These are phyloP conservation scores for Mactra quadrangularis DNA, from an alignment of 1,140 invertebrate genomes.

Conservation along the genomic window DNA sequence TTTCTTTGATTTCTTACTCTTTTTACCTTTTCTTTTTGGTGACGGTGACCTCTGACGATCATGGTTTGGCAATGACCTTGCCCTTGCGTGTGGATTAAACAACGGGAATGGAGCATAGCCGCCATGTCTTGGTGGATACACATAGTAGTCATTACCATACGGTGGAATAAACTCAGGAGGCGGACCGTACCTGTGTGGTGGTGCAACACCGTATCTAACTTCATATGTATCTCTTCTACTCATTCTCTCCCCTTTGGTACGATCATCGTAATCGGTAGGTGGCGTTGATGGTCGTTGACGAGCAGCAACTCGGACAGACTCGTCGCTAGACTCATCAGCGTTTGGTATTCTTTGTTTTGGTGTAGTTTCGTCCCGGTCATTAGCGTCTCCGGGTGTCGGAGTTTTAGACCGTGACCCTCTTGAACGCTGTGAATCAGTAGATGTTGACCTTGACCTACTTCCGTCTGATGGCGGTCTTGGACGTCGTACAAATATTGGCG, in stretches of 20 bases:
- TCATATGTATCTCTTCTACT: conserved; percentile 76
- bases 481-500: conserved; percentile 62
- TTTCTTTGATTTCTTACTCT: conserved; percentile 71
- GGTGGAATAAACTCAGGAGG: conserved; percentile 47
- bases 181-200: conserved; percentile 13
- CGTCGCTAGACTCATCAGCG: conserved; percentile 64
- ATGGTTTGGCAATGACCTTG: conserved; percentile 72
- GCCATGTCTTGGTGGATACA: conserved; percentile 57
- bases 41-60: conserved; percentile 61
- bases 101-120: conserved; percentile 57
- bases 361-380: conserved; percentile 59
- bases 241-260: conserved; percentile 56
- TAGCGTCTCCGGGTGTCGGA: conserved; percentile 23
- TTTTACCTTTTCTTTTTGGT: conserved; percentile 54
- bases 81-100: conserved; percentile 55
- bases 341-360: conserved; percentile 61
- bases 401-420: conserved; percentile 59
- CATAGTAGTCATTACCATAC: conserved; percentile 60
- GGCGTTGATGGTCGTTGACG: conserved; percentile 73
- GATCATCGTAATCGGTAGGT: conserved; percentile 75
- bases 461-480: conserved; percentile 59
- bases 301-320: conserved; percentile 44
- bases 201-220: conserved; percentile 50
- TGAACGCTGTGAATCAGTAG: conserved; percentile 54
- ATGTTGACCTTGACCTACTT: conserved; percentile 63